Evolutionary conservation across 2,113 vertebrate species (phyloP).

Genomic region (Tachysurus fulvidraco): DNA sequence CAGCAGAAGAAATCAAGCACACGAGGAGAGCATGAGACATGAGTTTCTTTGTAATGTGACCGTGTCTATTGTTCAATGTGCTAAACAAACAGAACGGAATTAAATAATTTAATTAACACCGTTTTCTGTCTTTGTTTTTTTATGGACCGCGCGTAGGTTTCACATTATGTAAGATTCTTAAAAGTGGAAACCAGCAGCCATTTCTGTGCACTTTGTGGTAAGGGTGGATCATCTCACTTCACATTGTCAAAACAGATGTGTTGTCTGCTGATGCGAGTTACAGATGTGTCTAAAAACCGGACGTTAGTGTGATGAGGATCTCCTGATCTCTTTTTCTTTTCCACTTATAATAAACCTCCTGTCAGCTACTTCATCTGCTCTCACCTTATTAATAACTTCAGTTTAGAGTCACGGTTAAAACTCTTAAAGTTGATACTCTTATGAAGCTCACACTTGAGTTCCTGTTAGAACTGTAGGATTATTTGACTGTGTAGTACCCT

Average conservation of each 20-base stretch:
- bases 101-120: not conserved
- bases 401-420: too few species aligned
- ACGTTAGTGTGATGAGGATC: too few species aligned
- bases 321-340: too few species aligned
- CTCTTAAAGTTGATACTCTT: too few species aligned
- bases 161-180: too few species aligned
- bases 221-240: too few species aligned
- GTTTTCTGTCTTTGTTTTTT: not conserved
- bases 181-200: too few species aligned
- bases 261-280: too few species aligned
- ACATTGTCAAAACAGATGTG: too few species aligned
- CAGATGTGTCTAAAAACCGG: too few species aligned
- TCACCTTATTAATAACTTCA: not conserved
- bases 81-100: not conserved
- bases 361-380: not conserved
- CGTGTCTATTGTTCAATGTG: not conserved
- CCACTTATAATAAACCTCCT: too few species aligned
- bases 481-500: not conserved
- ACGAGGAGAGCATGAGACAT: not conserved
- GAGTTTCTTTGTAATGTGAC: not conserved
- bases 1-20: not conserved
- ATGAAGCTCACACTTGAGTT: not conserved
- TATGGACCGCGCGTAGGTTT: not conserved
- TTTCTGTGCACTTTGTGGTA: too few species aligned
- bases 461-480: not conserved